Percentiles rank a stretch among this genome's conserved stretches.
Evolutionary conservation across 2,888 invertebrate genomes (phyloP).

Genomic region (Mimumesa dahlbomi): DNA sequence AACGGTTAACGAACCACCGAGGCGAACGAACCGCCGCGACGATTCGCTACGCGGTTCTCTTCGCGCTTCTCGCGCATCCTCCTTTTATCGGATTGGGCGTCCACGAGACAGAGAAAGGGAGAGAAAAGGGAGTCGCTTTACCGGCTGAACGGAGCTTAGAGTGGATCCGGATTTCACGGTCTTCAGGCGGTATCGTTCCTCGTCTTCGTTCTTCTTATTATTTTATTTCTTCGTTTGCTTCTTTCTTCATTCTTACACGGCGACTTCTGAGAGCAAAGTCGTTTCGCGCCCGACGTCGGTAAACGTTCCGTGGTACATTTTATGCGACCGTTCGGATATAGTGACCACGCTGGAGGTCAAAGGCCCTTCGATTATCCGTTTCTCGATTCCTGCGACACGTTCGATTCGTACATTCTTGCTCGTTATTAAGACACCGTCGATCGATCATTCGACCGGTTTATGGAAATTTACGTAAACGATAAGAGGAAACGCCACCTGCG

Average conservation of each 20-base stretch:
- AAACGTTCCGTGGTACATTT: constrained; percentile 49
- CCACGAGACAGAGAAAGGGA: constrained; percentile 26
- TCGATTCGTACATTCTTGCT: background rate
- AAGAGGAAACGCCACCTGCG: background rate
- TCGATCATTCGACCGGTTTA: too few relatives aligned
- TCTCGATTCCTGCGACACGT: background rate
- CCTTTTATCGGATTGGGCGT: constrained; percentile 67
- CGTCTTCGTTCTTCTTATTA: constrained; percentile 26
- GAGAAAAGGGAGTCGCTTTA: constrained; percentile 51
- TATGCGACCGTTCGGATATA: constrained; percentile 20
- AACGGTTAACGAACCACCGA: constrained; percentile 67
- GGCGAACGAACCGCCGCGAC: constrained; percentile 61
- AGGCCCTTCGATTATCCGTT: background rate
- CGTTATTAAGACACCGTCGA: too few relatives aligned
- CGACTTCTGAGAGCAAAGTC: constrained; percentile 46
- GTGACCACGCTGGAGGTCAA: background rate
- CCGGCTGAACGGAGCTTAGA: constrained; percentile 57
- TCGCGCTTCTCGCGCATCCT: constrained; percentile 62
- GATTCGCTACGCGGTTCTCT: constrained; percentile 68
- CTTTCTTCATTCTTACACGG: constrained; percentile 46
- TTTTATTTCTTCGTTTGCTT: constrained; percentile 17
- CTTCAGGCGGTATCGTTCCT: constrained; percentile 65
- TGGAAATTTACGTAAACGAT: background rate
- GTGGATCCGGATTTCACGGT: constrained; percentile 67
- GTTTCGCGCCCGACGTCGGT: constrained; percentile 43